Evolutionary conservation across 2,113 vertebrate species (phyloP).

Genomic region (Chaenocephalus aceratus): DNA sequence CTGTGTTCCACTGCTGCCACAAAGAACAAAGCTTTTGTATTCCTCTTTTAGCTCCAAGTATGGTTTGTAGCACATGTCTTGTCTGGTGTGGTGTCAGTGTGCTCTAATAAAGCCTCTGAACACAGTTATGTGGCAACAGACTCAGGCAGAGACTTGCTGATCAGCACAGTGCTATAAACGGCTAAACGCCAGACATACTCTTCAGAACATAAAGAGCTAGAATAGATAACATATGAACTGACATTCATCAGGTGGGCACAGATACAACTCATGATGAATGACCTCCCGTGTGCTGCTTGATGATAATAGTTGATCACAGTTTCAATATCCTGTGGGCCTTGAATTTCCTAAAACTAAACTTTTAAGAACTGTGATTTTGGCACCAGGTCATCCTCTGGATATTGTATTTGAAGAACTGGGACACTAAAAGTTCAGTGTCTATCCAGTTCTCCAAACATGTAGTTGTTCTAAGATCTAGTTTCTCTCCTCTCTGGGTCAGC

Average conservation of each 20-base stretch:
- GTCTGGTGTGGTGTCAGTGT: not conserved
- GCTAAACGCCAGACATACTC: not conserved
- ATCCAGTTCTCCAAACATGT: not conserved
- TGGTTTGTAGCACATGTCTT: not conserved
- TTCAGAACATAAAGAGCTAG: not conserved
- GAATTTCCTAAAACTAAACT: not conserved
- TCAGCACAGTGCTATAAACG: too few species aligned
- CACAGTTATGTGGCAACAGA: not conserved
- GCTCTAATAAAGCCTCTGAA: not conserved
- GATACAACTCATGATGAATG: not conserved
- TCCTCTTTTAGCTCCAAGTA: not conserved
- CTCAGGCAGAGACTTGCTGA: too few species aligned
- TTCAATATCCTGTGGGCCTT: too few species aligned
- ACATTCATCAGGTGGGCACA: not conserved
- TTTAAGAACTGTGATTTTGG: not conserved
- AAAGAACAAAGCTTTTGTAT: not conserved
- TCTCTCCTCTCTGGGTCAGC: not conserved
- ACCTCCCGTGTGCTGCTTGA: not conserved
- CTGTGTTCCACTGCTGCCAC: slow-evolving; percentile 4
- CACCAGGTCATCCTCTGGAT: not conserved
- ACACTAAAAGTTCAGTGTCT: not conserved
- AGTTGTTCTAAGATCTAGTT: not conserved
- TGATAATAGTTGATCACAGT: not conserved
- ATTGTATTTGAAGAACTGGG: not conserved
- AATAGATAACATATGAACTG: not conserved